A percentile compares a stretch with the other conserved stretches of the same genome.
These are phyloP conservation scores for Seladonia tumulorum DNA, from an alignment of 2,888 invertebrate genomes.

Conservation along the genomic window DNA sequence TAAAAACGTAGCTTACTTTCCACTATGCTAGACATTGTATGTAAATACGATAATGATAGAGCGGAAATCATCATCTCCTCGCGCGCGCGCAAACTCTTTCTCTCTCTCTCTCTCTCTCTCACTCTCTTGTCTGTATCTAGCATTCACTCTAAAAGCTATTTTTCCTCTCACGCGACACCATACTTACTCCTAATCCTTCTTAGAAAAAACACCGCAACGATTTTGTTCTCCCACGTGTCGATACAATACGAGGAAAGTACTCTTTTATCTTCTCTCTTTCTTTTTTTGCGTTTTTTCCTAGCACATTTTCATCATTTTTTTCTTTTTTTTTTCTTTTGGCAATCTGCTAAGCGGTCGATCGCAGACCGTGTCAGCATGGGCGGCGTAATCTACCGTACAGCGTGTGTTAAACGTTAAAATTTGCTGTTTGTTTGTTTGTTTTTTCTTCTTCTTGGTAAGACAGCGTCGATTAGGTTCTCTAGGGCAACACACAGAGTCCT, in stretches of 20 bases:
- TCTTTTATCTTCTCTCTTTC: neutral
- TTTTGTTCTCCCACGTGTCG: constrained; percentile 54
- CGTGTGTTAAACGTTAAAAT: constrained; percentile 57
- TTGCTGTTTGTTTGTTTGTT: constrained; percentile 28
- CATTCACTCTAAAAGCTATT: constrained; percentile 38
- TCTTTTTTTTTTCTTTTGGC: constrained; percentile 64
- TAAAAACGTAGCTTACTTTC: constrained; percentile 67
- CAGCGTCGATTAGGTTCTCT: constrained; percentile 35
- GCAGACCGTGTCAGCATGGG: constrained; percentile 57
- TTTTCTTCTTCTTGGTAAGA: constrained; percentile 22
- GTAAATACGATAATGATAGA: constrained; percentile 71
- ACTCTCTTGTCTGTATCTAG: constrained; percentile 5
- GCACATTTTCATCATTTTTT: constrained; percentile 18
- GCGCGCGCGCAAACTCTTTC: constrained; percentile 28
- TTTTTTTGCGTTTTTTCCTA: constrained; percentile 49
- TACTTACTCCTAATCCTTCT: constrained; percentile 27
- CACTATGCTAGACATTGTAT: constrained; percentile 57
- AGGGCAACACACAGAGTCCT: constrained; percentile 40
- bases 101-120: neutral
- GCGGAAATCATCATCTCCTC: constrained; percentile 57
- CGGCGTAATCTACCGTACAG: constrained; percentile 66
- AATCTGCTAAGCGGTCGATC: constrained; percentile 63
- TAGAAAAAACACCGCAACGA: constrained; percentile 42
- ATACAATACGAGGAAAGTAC: constrained; percentile 52
- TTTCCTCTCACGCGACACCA: constrained; percentile 27